Conservation (phyloP, 2,888 invertebrate genomes). For the Xylophagus ater region DNA sequence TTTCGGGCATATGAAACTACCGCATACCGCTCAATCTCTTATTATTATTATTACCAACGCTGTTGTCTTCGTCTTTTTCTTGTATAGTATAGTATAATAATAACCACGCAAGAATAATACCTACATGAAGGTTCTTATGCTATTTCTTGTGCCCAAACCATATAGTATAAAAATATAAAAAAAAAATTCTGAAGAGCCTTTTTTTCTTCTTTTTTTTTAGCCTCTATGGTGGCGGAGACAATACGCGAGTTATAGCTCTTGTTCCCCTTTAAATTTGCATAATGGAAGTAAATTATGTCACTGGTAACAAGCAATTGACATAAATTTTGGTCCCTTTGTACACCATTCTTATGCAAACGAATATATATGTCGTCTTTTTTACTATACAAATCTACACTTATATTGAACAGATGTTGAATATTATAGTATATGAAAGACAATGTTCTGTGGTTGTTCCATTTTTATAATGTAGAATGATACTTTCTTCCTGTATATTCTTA, state of each 20-base stretch:
- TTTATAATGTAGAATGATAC: too few relatives aligned
- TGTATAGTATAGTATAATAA: background rate
- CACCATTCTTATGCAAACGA: too few relatives aligned
- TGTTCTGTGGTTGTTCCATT: too few relatives aligned
- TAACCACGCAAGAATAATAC: background rate
- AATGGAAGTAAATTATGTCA: slow-evolving; percentile 19
- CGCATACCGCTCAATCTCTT: too few relatives aligned
- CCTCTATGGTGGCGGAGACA: slow-evolving; percentile 13
- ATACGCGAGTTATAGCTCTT: slow-evolving; percentile 17
- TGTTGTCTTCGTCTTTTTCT: background rate
- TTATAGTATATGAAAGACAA: too few relatives aligned
- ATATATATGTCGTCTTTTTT: too few relatives aligned
- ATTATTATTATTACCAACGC: too few relatives aligned
- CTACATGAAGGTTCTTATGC: slow-evolving; percentile 7
- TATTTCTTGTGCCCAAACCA: slow-evolving; percentile 1
- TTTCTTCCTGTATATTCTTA: too few relatives aligned
- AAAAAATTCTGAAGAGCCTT: slow-evolving; percentile 6
- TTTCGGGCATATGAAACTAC: too few relatives aligned
- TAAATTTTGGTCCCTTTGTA: slow-evolving; percentile 15
- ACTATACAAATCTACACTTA: too few relatives aligned
- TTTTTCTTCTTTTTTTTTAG: slow-evolving; percentile 4
- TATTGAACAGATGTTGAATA: too few relatives aligned
- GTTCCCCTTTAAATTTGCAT: slow-evolving; percentile 17
- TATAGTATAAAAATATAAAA: slow-evolving; percentile 6
- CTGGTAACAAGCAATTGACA: slow-evolving; percentile 18